A percentile compares a stretch with the other conserved stretches of the same genome.
phyloP scores from a whole-genome alignment of 2,888 invertebrate species.

The Epiblema foenella region DNA sequence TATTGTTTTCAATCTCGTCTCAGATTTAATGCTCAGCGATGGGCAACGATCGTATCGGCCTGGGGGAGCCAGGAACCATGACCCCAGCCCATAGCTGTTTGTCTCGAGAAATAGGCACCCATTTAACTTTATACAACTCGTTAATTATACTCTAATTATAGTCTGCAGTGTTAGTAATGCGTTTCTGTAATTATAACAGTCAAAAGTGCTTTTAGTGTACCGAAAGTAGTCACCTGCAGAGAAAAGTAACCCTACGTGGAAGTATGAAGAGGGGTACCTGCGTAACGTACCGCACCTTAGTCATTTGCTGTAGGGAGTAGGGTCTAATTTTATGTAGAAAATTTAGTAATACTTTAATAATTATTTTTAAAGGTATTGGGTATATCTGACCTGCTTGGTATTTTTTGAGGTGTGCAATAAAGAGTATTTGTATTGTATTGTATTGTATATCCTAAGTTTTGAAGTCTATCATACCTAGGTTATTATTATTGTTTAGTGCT shows the following conservation, averaged over 20 bases:
- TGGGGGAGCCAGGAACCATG: slow-evolving; percentile 44
- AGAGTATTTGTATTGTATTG: too few species aligned
- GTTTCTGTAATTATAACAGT: slow-evolving; percentile 14
- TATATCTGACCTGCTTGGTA: too few species aligned
- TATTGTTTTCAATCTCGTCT: slow-evolving; percentile 60
- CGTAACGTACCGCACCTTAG: too few species aligned
- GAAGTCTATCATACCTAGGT: too few species aligned
- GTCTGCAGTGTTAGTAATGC: slow-evolving; percentile 11
- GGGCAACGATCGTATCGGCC: slow-evolving; percentile 56
- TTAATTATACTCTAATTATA: slow-evolving; percentile 30
- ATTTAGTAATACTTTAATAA: too few species aligned
- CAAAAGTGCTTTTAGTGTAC: neutral
- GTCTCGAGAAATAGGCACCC: slow-evolving; percentile 31
- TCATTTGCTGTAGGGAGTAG: too few species aligned
- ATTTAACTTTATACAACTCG: slow-evolving; percentile 39
- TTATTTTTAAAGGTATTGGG: too few species aligned
- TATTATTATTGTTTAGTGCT: too few species aligned
- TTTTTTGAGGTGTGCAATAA: too few species aligned
- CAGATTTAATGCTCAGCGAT: slow-evolving; percentile 58
- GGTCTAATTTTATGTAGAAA: too few species aligned
- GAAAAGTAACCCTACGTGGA: neutral
- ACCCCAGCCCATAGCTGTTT: slow-evolving; percentile 27
- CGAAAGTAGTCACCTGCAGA: neutral
- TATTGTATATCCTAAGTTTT: too few species aligned
- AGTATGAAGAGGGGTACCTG: neutral